Evolutionary conservation across 2,888 invertebrate species (phyloP).

Genomic region (Trichopoda pennipes): DNA sequence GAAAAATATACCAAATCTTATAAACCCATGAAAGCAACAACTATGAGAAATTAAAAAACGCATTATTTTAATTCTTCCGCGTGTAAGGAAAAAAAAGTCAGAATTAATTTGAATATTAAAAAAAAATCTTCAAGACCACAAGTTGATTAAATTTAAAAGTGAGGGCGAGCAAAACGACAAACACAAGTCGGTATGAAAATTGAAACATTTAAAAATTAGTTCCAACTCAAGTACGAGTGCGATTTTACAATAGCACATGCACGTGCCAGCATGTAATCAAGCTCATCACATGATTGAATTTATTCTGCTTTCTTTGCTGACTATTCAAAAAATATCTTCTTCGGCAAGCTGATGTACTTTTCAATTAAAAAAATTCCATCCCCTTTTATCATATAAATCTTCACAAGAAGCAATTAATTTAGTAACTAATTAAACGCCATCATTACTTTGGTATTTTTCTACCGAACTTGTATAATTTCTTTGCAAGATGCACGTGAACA

Average conservation of each 20-base stretch:
- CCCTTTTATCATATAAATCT: constrained; percentile 16
- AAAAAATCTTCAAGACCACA: constrained; percentile 32
- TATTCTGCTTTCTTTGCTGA: constrained; percentile 31
- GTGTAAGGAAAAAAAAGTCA: constrained; percentile 54
- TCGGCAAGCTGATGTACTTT: constrained; percentile 33
- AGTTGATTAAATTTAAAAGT: constrained; percentile 32
- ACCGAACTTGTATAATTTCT: constrained; percentile 28
- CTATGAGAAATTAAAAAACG: constrained; percentile 52
- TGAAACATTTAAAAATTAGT: constrained; percentile 69
- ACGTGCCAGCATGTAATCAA: constrained; percentile 64
- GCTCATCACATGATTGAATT: constrained; percentile 60
- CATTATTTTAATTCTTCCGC: constrained; percentile 65
- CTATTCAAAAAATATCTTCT: constrained; percentile 3
- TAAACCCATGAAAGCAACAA: constrained; percentile 44
- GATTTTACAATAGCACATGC: constrained; percentile 44
- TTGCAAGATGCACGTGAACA: constrained; percentile 41
- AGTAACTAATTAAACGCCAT: constrained; percentile 54
- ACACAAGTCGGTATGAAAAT: constrained; percentile 50
- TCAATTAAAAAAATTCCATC: constrained; percentile 45
- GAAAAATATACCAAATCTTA: constrained; percentile 31
- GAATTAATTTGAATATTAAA: constrained; percentile 4
- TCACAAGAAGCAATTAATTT: constrained; percentile 57
- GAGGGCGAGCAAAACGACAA: constrained; percentile 1
- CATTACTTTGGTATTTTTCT: constrained; percentile 6
- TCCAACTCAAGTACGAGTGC: constrained; percentile 57